Conservation (phyloP, 2,113 vertebrate genomes). For the Balaeniceps rex region DNA sequence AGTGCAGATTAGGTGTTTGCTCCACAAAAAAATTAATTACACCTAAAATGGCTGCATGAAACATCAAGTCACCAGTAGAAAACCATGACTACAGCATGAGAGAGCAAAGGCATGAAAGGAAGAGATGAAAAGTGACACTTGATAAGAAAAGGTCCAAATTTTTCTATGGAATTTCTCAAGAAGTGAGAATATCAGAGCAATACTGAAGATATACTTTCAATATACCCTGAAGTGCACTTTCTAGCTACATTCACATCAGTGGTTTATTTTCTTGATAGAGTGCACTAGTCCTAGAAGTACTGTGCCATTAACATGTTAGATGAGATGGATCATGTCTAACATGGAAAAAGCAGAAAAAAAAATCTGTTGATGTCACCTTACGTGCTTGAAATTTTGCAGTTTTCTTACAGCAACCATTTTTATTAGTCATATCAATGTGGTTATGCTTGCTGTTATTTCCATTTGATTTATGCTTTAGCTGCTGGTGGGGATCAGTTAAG, state of each 20-base stretch:
- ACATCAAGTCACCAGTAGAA: not conserved
- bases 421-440: not conserved
- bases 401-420: not conserved
- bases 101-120: not conserved
- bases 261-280: not conserved
- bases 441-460: not conserved
- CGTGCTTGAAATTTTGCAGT: not conserved
- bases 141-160: not conserved
- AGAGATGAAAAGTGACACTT: not conserved
- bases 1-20: not conserved
- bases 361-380: not conserved
- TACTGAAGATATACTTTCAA: not conserved
- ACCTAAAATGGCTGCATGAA: not conserved
- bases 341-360: not conserved
- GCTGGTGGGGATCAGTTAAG: not conserved
- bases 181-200: not conserved
- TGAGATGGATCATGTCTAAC: not conserved
- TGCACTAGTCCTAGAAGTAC: not conserved
- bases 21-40: not conserved
- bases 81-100: not conserved
- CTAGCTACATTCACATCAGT: not conserved
- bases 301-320: not conserved
- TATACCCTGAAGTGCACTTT: not conserved
- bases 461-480: not conserved
- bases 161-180: not conserved